Conservation (phyloP, 2,113 vertebrate species). For the Taxidea taxus region DNA sequence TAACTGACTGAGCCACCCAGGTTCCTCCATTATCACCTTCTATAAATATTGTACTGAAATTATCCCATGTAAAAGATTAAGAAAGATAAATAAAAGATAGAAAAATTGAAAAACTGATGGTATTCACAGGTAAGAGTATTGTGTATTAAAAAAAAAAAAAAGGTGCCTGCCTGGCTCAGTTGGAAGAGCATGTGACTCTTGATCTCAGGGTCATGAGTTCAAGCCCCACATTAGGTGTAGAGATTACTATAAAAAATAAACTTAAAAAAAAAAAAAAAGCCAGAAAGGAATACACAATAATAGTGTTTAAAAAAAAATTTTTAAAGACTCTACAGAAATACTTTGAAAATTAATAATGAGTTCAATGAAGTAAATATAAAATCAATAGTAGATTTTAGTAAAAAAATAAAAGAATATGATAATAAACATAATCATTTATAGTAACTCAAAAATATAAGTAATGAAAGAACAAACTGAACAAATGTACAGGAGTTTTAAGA, state of each 20-base stretch:
- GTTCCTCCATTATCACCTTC: neutral
- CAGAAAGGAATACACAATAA: neutral
- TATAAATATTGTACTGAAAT: neutral
- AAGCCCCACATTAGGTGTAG: neutral
- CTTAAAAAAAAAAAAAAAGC: neutral
- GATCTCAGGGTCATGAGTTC: neutral
- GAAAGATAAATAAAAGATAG: neutral
- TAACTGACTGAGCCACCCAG: neutral
- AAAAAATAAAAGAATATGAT: neutral
- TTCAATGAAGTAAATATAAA: neutral
- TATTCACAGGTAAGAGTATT: neutral
- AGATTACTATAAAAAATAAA: neutral
- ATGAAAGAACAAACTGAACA: neutral
- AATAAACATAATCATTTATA: slow-evolving; percentile 13
- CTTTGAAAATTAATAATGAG: neutral
- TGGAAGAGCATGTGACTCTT: neutral
- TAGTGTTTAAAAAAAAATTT: neutral
- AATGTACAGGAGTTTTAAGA: neutral
- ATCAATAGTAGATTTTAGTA: slow-evolving; percentile 21
- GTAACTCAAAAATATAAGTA: neutral
- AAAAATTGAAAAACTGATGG: neutral
- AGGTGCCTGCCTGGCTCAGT: neutral
- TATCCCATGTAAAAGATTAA: neutral
- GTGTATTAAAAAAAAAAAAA: neutral
- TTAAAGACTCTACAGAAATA: neutral